Base-by-base conservation (phyloP, 30 jellyfish, hydroid and myxozoan species). In the Hydra vulgaris region DNA sequence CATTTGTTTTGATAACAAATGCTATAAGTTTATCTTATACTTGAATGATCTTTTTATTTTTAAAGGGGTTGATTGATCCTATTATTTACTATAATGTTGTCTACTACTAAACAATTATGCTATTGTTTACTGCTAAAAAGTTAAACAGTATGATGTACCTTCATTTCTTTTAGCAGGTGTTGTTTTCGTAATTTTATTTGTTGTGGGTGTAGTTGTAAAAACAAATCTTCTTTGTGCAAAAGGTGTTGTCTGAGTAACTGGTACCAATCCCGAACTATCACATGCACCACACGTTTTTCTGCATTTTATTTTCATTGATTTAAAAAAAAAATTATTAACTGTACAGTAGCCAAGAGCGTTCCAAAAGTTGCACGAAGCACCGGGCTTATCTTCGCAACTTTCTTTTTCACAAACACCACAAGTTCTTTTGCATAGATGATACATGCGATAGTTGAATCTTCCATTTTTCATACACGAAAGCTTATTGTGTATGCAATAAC, bases 401-500 rank as follows among this genome's bases (percentile, higher is more conserved):
- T 27, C 21, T 74, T 25, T 53, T 17, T 53, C 25, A 40, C 82
- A 74, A 25, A 74, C 53, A 25, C 82, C 82, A 15, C 82, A 74
- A 17, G 82, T 74, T 68, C 15, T 74, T 24, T 21, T 25, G 25
- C 82, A 74, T 21, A 25, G 54, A 21, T 74, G 82, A 21, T 24
- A 1, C 82, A 74, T 74, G 61, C 61, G 61, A 40, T 40, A 12
- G 12, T 12, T 40, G 5, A 40, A 12, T 12, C 61, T 40, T 40
- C 61, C 61, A 40, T 40, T 3, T 40, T 40, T 5, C 12, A 40
- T 40, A 40, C 61, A 40, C 61, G 61, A 40, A 40, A 40, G 12
- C 12, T 40, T 5, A 40, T 40, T 40, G 61, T 3, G 61, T 40
- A 3, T 40, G 61, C 61, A 40, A 40, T 40, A 40, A 40, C 12